These are phyloP conservation scores for Drosophila kanekoi DNA, from an alignment of 2,888 invertebrate genomes.

Conservation along the genomic window DNA sequence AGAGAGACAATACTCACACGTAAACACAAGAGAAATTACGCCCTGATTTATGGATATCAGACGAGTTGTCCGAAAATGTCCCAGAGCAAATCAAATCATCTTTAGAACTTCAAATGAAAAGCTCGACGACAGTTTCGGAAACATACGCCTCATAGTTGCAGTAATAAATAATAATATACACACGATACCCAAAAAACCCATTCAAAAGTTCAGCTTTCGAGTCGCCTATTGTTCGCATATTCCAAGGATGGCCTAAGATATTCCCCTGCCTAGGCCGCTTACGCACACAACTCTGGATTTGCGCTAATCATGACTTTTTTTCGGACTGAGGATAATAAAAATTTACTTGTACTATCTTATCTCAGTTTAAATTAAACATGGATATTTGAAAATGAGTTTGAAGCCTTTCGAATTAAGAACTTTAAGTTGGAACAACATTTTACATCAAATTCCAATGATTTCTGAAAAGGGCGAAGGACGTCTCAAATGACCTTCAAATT, in stretches of 20 bases:
- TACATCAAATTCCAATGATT: no score
- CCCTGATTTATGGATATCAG: constrained; percentile 68
- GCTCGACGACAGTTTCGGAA: constrained; percentile 20
- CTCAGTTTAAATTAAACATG: no score
- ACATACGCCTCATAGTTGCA: constrained; percentile 8
- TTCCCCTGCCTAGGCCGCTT: no score
- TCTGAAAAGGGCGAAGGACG: no score
- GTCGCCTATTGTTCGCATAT: constrained; percentile 32
- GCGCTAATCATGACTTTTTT: constrained; percentile 70
- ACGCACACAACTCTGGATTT: constrained; percentile 48
- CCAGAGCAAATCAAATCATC: constrained; percentile 25
- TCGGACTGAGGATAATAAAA: no score
- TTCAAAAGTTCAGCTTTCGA: not conserved
- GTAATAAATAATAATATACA: not conserved
- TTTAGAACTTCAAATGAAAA: constrained; percentile 26
- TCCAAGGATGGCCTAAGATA: constrained; percentile 12
- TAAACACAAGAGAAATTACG: constrained; percentile 44
- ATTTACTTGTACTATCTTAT: no score
- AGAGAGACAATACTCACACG: constrained; percentile 24
- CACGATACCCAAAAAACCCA: not conserved
- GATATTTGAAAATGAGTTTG: no score
- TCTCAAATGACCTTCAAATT: no score
- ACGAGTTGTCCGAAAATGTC: constrained; percentile 39
- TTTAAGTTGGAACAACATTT: no score
- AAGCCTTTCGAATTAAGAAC: no score